phyloP scores from a whole-genome alignment of 1,140 invertebrate genomes.

The Conus betulinus region DNA sequence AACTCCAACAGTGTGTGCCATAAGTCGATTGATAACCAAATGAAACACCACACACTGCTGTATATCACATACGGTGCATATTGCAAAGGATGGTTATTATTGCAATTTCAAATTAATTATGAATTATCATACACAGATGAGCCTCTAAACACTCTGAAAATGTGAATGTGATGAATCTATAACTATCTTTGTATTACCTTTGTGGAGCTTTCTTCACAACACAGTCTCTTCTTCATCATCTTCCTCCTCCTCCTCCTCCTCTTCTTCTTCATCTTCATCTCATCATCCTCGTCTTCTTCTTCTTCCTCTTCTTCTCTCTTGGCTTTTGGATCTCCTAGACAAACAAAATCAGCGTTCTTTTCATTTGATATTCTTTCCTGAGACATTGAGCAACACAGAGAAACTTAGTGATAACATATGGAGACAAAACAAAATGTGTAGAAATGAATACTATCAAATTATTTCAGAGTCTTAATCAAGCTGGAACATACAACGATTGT shows the following conservation, averaged over 20 bases:
- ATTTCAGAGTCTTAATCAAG: neutral
- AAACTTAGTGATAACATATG: neutral
- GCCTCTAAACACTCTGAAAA: too few relatives aligned
- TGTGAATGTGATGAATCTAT: too few relatives aligned
- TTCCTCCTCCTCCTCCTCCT: conserved; percentile 38
- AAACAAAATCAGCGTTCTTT: neutral
- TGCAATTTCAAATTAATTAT: too few relatives aligned
- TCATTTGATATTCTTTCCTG: too few relatives aligned
- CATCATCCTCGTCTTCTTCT: conserved; percentile 27
- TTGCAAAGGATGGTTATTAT: too few relatives aligned
- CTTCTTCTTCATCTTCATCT: conserved; percentile 34
- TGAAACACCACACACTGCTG: too few relatives aligned
- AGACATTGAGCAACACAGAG: neutral
- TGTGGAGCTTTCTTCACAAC: conserved; percentile 12
- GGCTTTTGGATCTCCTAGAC: neutral
- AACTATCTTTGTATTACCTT: neutral
- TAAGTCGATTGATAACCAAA: too few relatives aligned
- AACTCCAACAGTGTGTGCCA: too few relatives aligned
- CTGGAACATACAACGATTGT: neutral
- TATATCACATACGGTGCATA: too few relatives aligned
- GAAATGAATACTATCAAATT: neutral
- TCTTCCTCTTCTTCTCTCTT: conserved; percentile 27
- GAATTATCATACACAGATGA: too few relatives aligned
- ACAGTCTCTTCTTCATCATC: conserved; percentile 29
- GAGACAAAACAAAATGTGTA: neutral